Percentiles rank a stretch among this genome's conserved stretches.
phyloP scores from a whole-genome alignment of 2,113 vertebrate genomes.

The Ceratotherium simum region DNA sequence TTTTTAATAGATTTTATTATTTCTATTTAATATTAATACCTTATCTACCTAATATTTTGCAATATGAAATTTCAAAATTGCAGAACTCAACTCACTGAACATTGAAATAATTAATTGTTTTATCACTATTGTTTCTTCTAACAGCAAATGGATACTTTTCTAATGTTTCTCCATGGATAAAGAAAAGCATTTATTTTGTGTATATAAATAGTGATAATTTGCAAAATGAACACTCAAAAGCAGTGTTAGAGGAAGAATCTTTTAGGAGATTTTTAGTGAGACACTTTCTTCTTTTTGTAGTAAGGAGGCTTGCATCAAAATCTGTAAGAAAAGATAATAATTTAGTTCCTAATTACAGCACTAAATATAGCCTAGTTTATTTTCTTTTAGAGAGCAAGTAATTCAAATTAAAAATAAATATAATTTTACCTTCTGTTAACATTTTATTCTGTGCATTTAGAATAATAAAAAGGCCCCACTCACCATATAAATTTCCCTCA shows the following conservation, averaged over 20 bases:
- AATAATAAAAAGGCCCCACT: constrained; percentile 14
- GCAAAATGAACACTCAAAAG: neutral
- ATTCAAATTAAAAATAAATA: constrained; percentile 67
- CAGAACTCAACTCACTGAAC: neutral
- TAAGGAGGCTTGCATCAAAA: constrained; percentile 31
- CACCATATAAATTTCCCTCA: neutral
- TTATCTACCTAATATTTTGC: neutral
- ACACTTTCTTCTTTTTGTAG: neutral
- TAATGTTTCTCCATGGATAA: constrained; percentile 10
- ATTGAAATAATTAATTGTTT: constrained; percentile 35
- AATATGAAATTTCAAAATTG: neutral
- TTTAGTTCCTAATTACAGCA: constrained; percentile 55
- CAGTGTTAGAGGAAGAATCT: neutral
- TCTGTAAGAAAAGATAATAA: constrained; percentile 63
- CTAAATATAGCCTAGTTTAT: constrained; percentile 49
- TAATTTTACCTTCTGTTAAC: constrained; percentile 32
- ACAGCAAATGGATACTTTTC: constrained; percentile 13
- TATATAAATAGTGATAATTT: constrained; percentile 62
- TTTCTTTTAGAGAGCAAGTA: constrained; percentile 61
- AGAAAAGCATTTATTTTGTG: constrained; percentile 52
- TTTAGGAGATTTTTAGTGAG: neutral
- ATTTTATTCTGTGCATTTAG: neutral
- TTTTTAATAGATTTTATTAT: neutral
- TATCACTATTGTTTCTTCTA: neutral
- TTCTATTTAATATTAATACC: neutral